phyloP scores from a whole-genome alignment of 2,888 invertebrate genomes.

The Lasioglossum oenotherae region DNA sequence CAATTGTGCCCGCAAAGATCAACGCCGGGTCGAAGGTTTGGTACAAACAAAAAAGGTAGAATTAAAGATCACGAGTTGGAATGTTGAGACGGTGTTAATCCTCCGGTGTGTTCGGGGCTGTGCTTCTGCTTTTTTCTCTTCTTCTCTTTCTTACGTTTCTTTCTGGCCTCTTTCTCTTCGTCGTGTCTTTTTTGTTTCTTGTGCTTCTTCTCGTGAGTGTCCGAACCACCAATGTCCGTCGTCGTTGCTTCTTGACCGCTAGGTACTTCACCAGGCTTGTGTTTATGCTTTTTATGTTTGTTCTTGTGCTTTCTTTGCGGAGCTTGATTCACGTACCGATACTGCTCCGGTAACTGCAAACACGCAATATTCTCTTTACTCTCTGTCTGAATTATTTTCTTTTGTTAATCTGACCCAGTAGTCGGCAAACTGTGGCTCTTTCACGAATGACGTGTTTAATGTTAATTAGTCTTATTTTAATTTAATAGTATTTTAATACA shows the following conservation, averaged over 20 bases:
- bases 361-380: conserved; percentile 68
- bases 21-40: conserved; percentile 53
- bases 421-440: no score
- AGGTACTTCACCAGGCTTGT: conserved; percentile 93
- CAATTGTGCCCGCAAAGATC: conserved; percentile 22
- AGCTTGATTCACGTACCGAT: conserved; percentile 95
- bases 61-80: conserved; percentile 85
- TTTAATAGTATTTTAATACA: no score
- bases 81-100: conserved; percentile 88
- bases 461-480: no score
- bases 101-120: conserved; percentile 93
- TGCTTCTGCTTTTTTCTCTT: conserved; percentile 97
- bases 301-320: conserved; percentile 97
- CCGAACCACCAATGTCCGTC: conserved; percentile 88
- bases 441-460: no score
- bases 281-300: conserved; percentile 97
- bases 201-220: conserved; percentile 97
- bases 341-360: conserved; percentile 94
- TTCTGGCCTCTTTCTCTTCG: conserved; percentile 94
- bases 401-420: background rate
- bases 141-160: conserved; percentile 97
- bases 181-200: conserved; percentile 97
- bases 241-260: conserved; percentile 90
- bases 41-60: conserved; percentile 59
- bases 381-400: background rate